Evolutionary conservation across 2,888 invertebrate species (phyloP).

Genomic region (Synergus itoensis): DNA sequence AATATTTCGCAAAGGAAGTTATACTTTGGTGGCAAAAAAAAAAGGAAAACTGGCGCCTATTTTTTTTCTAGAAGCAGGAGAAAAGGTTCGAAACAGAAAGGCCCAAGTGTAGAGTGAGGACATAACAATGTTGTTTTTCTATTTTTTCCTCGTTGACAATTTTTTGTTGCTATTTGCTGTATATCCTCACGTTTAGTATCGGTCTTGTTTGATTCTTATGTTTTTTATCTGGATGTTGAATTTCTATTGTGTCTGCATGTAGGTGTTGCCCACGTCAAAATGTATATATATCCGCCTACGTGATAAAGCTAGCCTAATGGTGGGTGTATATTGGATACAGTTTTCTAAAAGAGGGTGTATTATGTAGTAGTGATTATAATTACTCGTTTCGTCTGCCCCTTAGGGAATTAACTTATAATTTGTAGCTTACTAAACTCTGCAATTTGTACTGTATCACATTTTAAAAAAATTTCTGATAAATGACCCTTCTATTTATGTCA

Average conservation of each 20-base stretch:
- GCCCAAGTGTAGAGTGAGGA: background rate
- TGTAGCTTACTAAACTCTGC: background rate
- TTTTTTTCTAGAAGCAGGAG: background rate
- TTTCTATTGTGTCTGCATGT: background rate
- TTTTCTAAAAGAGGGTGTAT: background rate
- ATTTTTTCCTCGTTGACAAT: background rate
- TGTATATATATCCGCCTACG: background rate
- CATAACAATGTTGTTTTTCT: background rate
- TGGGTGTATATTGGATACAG: background rate
- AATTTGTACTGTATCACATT: background rate
- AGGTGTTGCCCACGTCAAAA: background rate
- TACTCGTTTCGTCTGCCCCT: background rate
- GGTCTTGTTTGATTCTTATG: background rate
- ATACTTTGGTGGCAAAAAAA: background rate
- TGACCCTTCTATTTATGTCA: no score
- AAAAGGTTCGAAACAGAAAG: background rate
- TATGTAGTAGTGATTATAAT: background rate
- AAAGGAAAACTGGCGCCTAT: slow-evolving; percentile 1
- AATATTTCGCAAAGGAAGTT: slow-evolving; percentile 14
- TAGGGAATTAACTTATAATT: background rate
- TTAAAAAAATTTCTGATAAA: no score
- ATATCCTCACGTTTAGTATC: background rate
- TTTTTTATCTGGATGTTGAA: background rate
- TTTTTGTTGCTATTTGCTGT: background rate
- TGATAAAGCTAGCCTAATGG: background rate